Percentiles rank a stretch among this genome's conserved stretches.
Evolutionary conservation across 1,140 invertebrate genomes (phyloP).

Genomic region (Epicauta chinensis): DNA sequence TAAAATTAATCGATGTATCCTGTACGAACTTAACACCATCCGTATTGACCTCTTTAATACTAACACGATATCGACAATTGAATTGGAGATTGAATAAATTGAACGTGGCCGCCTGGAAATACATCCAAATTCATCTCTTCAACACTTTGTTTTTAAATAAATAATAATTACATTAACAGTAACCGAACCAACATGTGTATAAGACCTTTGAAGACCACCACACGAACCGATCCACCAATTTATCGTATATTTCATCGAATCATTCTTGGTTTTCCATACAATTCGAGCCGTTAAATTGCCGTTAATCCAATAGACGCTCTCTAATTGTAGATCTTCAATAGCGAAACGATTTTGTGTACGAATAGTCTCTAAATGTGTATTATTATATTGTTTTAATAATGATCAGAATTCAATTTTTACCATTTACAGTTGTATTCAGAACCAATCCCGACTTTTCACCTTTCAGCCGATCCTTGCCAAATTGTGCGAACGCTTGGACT

Average conservation of each 20-base stretch:
- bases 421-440: slow-evolving; percentile 55
- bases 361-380: background rate
- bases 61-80: slow-evolving; percentile 31
- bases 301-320: slow-evolving; percentile 48
- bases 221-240: slow-evolving; percentile 32
- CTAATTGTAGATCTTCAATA: slow-evolving; percentile 45
- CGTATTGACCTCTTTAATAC: slow-evolving; percentile 25
- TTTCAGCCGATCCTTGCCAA: slow-evolving; percentile 55
- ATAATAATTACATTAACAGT: slow-evolving; percentile 22
- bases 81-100: slow-evolving; percentile 33
- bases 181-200: slow-evolving; percentile 18
- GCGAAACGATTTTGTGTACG: background rate
- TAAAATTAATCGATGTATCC: slow-evolving; percentile 32
- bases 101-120: slow-evolving; percentile 30
- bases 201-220: background rate
- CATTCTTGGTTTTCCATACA: slow-evolving; percentile 42
- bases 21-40: slow-evolving; percentile 21
- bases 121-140: background rate
- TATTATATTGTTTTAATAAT: background rate
- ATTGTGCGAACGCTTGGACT: slow-evolving; percentile 61
- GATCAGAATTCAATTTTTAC: slow-evolving; percentile 19
- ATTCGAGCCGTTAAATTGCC: slow-evolving; percentile 46
- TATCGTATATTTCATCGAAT: slow-evolving; percentile 24
- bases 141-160: no score
- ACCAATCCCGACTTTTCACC: slow-evolving; percentile 60